These are phyloP conservation scores for Plebejus argus DNA, from an alignment of 2,888 invertebrate genomes.

Conservation along the genomic window DNA sequence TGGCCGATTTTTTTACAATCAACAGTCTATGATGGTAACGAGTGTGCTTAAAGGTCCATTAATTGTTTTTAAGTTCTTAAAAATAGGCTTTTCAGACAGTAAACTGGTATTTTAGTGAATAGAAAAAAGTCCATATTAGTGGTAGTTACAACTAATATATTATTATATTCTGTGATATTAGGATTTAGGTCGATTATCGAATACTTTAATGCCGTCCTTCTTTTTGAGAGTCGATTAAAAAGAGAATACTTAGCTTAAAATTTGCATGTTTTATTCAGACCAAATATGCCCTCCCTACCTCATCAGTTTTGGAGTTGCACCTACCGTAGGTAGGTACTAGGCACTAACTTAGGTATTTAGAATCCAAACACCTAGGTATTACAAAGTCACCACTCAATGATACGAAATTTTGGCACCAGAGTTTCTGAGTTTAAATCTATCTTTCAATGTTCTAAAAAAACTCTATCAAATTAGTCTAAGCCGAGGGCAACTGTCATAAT, in stretches of 20 bases:
- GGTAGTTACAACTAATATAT: too few species aligned
- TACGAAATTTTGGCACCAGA: background rate
- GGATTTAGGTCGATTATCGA: background rate
- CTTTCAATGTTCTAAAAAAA: background rate
- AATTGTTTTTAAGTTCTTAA: background rate
- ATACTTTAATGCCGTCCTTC: background rate
- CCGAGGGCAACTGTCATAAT: slow-evolving; percentile 34
- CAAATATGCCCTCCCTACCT: background rate
- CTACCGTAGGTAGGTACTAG: background rate
- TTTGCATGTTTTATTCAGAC: background rate
- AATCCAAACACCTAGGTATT: too few species aligned
- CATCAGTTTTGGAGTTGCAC: too few species aligned
- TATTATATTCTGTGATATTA: too few species aligned
- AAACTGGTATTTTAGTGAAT: background rate
- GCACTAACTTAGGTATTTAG: too few species aligned
- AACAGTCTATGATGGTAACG: slow-evolving; percentile 29
- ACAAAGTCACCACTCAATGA: background rate
- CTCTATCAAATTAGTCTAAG: slow-evolving; percentile 15
- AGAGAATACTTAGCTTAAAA: background rate
- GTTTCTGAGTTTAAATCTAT: background rate
- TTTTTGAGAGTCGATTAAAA: background rate
- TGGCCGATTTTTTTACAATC: too few species aligned
- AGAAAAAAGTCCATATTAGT: background rate
- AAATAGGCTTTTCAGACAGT: background rate
- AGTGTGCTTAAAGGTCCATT: slow-evolving; percentile 21